Percentiles rank a stretch among this genome's conserved stretches.
phyloP scores from a whole-genome alignment of 2,797 vertebrate genomes.

The Alectoris magna region DNA sequence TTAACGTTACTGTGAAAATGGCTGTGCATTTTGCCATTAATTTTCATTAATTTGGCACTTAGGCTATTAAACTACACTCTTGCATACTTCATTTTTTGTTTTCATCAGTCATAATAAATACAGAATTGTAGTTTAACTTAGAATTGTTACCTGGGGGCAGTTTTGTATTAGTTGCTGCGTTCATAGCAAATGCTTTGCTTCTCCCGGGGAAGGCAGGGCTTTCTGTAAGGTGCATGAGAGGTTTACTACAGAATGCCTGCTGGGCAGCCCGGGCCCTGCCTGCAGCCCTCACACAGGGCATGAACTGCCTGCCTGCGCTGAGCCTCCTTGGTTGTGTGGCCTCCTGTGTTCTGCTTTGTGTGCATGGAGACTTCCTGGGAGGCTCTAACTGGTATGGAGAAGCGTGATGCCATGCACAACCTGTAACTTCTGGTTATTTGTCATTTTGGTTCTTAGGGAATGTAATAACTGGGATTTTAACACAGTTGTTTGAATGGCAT shows the following conservation, averaged over 20 bases:
- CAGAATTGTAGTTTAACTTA: neutral
- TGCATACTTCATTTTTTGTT: neutral
- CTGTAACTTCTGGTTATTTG: neutral
- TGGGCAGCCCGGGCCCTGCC: accelerated
- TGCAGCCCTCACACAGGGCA: neutral
- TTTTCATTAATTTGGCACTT: neutral
- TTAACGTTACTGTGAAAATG: neutral
- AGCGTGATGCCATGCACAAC: accelerated
- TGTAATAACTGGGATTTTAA: neutral
- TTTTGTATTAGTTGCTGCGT: neutral
- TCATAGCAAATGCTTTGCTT: neutral
- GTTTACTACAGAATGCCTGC: neutral
- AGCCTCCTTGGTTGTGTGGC: accelerated
- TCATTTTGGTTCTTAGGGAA: neutral
- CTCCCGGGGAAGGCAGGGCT: neutral
- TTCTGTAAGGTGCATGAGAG: accelerated
- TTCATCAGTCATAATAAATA: neutral
- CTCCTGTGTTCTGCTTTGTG: neutral
- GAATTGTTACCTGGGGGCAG: neutral
- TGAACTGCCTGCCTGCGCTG: neutral
- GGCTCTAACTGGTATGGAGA: accelerated
- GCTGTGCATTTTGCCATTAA: neutral
- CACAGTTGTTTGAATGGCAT: neutral
- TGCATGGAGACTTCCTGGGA: neutral
- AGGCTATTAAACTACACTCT: neutral